Evolutionary conservation across 1,140 invertebrate genomes (phyloP).

Genomic region (Pararge aegeria): DNA sequence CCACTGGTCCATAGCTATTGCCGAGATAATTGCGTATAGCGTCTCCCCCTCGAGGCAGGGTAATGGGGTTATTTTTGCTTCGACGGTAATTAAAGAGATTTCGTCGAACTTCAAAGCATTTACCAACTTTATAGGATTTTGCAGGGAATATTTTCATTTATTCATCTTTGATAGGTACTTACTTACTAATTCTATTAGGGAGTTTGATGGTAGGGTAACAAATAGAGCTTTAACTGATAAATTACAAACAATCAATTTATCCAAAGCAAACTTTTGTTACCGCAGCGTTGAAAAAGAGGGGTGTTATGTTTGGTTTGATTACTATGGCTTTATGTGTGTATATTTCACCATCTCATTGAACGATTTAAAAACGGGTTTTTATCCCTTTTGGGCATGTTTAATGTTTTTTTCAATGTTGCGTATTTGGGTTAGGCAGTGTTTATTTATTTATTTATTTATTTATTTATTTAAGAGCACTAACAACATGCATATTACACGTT

Average conservation of each 20-base stretch:
- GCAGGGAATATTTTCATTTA: slow-evolving; percentile 23
- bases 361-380: no score
- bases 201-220: slow-evolving; percentile 10
- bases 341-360: no score
- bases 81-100: slow-evolving; percentile 38
- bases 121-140: slow-evolving; percentile 42
- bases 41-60: neutral
- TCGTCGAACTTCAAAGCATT: slow-evolving; percentile 42
- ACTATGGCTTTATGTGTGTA: no score
- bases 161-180: slow-evolving; percentile 15
- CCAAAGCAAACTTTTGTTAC: neutral
- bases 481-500: no score
- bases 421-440: no score
- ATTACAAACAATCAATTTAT: slow-evolving; percentile 10
- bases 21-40: neutral
- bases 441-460: no score
- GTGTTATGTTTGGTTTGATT: neutral
- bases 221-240: slow-evolving; percentile 4
- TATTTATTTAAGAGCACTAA: no score
- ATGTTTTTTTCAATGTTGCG: no score
- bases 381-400: no score
- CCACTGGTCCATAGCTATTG: neutral
- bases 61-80: slow-evolving; percentile 6
- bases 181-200: slow-evolving; percentile 21
- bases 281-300: neutral